Evolutionary conservation across 2,888 invertebrate genomes (phyloP).

Genomic region (Candidula unifasciata): DNA sequence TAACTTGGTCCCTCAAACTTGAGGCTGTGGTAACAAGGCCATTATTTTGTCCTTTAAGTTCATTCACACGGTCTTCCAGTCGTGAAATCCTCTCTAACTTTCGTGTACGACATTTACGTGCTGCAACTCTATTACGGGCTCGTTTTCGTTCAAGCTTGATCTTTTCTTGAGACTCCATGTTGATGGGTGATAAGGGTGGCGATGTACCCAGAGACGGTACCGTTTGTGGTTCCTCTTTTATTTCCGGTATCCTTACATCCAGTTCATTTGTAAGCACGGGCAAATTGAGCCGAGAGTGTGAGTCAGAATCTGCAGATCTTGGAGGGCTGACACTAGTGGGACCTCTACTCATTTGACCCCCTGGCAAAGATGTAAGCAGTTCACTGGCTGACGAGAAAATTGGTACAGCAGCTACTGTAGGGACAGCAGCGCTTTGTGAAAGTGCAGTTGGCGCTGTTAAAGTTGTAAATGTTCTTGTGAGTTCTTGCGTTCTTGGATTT

Average conservation of each 20-base stretch:
- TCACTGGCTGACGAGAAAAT: constrained; percentile 50
- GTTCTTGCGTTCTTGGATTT: constrained; percentile 43
- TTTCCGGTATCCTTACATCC: constrained; percentile 59
- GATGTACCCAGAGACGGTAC: constrained; percentile 83
- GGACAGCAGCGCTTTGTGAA: constrained; percentile 47
- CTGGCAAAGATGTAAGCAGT: constrained; percentile 56
- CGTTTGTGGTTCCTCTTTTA: constrained; percentile 84
- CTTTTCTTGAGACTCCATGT: constrained; percentile 96
- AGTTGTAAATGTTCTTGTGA: constrained; percentile 45
- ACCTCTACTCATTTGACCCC: constrained; percentile 35
- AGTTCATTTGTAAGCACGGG: constrained; percentile 51
- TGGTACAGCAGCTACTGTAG: constrained; percentile 20
- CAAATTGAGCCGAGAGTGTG: constrained; percentile 43
- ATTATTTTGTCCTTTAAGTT: constrained; percentile 91
- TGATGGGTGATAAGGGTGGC: constrained; percentile 84
- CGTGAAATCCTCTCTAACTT: constrained; percentile 97
- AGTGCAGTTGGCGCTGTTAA: constrained; percentile 50
- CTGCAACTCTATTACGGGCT: constrained; percentile 97
- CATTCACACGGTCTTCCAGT: constrained; percentile 94
- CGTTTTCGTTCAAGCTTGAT: constrained; percentile 97
- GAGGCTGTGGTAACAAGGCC: constrained; percentile 90
- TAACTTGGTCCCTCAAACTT: constrained; percentile 92
- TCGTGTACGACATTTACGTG: constrained; percentile 96
- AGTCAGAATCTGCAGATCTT: constrained; percentile 35
- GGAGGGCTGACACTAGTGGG: constrained; percentile 40